Conservation (phyloP, 2,797 vertebrate species). For the Menidia menidia region DNA sequence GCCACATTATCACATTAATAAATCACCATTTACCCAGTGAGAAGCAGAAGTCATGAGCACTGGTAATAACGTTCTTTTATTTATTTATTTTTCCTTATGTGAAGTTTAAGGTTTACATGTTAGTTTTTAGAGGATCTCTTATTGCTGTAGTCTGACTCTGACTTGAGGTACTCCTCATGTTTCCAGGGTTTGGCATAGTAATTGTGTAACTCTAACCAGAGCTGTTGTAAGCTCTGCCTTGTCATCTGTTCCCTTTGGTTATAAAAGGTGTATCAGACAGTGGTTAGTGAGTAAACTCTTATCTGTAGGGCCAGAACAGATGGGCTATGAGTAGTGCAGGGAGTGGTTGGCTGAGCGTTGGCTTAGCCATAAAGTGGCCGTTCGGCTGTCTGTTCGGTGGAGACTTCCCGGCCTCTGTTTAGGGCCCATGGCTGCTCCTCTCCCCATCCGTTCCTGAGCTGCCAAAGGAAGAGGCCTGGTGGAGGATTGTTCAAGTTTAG, state of each 20-base stretch:
- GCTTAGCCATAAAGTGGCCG: background rate
- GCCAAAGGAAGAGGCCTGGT: background rate
- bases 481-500: too few relatives aligned
- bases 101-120: too few relatives aligned
- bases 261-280: conserved; percentile 17
- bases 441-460: background rate
- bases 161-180: background rate
- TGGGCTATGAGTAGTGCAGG: conserved; percentile 68
- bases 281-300: conserved; percentile 54
- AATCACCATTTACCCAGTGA: too few relatives aligned
- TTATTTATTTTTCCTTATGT: too few relatives aligned
- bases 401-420: background rate
- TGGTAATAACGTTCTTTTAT: too few relatives aligned
- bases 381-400: background rate
- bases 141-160: too few relatives aligned
- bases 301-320: conserved; percentile 25
- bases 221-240: conserved; percentile 17
- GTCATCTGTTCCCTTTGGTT: conserved; percentile 15
- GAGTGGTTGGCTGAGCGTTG: conserved; percentile 40
- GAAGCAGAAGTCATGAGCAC: too few relatives aligned
- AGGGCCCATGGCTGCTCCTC: background rate
- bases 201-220: conserved; percentile 34
- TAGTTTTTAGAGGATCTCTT: too few relatives aligned
- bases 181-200: conserved; percentile 27
- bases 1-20: too few relatives aligned